These are phyloP conservation scores for Nomada fucata DNA, from an alignment of 2,888 invertebrate genomes.

Conservation along the genomic window DNA sequence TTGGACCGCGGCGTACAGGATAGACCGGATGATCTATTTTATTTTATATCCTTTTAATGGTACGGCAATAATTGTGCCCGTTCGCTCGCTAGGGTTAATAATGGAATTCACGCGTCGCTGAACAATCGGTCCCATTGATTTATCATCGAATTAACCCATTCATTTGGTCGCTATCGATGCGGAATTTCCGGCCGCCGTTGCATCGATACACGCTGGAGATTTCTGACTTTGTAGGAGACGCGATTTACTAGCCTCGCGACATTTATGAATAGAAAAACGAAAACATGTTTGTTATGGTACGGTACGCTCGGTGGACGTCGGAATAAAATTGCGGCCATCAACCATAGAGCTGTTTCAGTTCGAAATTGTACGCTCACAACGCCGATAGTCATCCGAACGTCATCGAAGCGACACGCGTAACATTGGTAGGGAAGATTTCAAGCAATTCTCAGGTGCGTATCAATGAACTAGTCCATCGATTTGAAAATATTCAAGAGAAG, in stretches of 20 bases:
- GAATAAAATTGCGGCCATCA: slow-evolving; percentile 23
- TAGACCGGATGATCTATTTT: too few species aligned
- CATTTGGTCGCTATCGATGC: slow-evolving; percentile 23
- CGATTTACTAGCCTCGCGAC: background rate
- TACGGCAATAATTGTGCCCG: background rate
- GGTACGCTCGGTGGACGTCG: slow-evolving; percentile 15
- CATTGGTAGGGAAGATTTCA: background rate
- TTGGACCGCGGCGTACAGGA: too few species aligned
- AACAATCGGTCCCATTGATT: slow-evolving; percentile 11
- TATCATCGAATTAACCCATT: slow-evolving; percentile 35
- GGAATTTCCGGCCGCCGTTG: slow-evolving; percentile 9
- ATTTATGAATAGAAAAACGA: background rate
- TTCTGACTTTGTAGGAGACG: slow-evolving; percentile 4
- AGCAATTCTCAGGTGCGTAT: background rate
- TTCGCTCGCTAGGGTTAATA: slow-evolving; percentile 23
- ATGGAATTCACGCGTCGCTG: slow-evolving; percentile 25
- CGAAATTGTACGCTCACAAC: slow-evolving; percentile 1
- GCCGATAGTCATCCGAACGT: background rate
- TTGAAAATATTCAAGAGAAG: too few species aligned
- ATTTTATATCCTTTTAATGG: background rate
- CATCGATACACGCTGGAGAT: background rate
- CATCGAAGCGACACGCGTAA: background rate
- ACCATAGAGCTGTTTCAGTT: background rate
- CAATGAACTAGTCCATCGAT: too few species aligned
- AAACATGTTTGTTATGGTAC: background rate